phyloP scores from a whole-genome alignment of 1,140 invertebrate genomes.

The Euglossa dilemma region DNA sequence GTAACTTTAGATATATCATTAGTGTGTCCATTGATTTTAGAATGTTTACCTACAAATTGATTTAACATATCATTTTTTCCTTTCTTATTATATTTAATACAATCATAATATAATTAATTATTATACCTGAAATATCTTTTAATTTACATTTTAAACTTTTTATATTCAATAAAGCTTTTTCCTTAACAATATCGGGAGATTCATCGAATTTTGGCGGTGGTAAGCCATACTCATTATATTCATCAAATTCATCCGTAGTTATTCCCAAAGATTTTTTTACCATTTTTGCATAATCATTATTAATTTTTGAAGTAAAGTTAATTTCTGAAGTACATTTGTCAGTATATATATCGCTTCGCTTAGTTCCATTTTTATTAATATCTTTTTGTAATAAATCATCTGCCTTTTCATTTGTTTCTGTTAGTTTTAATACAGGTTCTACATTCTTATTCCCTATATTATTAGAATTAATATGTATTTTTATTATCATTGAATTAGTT shows the following conservation, averaged over 20 bases:
- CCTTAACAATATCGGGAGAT: constrained; percentile 19
- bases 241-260: constrained; percentile 2
- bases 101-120: constrained; percentile 84
- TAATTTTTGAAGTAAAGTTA: not conserved
- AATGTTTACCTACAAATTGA: constrained; percentile 84
- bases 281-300: constrained; percentile 6
- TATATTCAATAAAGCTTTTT: constrained; percentile 49
- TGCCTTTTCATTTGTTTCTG: constrained; percentile 1
- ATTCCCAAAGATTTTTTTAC: constrained; percentile 6
- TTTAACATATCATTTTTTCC: constrained; percentile 85
- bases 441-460: not conserved
- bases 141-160: constrained; percentile 81
- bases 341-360: not conserved
- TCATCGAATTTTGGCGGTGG: constrained; percentile 59
- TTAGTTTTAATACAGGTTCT: not conserved
- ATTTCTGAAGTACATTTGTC: not conserved
- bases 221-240: constrained; percentile 40
- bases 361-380: not conserved
- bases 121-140: constrained; percentile 83
- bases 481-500: not conserved
- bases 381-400: not conserved
- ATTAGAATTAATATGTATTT: not conserved
- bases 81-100: constrained; percentile 75
- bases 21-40: constrained; percentile 78
- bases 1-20: constrained; percentile 81